Percentiles rank a stretch among this genome's conserved stretches.
Conservation (phyloP, 1,140 invertebrate genomes). For the Ceratosolen solmsi region DNA sequence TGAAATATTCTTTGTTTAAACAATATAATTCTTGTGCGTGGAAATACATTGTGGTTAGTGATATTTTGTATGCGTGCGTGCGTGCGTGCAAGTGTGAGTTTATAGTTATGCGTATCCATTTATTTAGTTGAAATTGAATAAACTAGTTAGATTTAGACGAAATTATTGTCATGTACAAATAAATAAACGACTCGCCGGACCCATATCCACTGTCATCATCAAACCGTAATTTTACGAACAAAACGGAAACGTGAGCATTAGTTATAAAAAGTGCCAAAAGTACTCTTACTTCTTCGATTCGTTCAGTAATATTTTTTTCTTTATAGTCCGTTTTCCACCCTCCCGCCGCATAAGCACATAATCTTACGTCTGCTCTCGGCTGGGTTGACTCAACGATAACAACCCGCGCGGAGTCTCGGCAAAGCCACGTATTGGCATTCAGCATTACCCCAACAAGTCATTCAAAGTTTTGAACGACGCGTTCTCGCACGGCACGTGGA, state of each 20-base stretch:
- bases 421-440: conserved; percentile 29
- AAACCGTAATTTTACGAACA: no score
- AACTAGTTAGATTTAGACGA: no score
- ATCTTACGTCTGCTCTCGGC: neutral
- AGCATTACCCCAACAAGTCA: conserved; percentile 39
- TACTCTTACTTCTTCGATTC: conserved; percentile 7
- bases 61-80: no score
- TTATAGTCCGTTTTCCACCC: neutral
- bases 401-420: conserved; percentile 10
- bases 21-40: no score
- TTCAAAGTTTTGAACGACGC: conserved; percentile 41
- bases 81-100: no score
- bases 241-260: no score
- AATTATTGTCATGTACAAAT: neutral
- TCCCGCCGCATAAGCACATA: conserved; percentile 3
- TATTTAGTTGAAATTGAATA: no score
- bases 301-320: neutral
- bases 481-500: neutral
- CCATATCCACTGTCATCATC: neutral
- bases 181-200: neutral
- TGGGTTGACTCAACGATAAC: conserved; percentile 35
- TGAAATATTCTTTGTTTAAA: no score
- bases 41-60: no score
- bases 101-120: no score
- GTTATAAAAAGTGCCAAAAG: neutral